phyloP scores from a whole-genome alignment of 2,797 vertebrate species.

The Neolamprologus multifasciatus region DNA sequence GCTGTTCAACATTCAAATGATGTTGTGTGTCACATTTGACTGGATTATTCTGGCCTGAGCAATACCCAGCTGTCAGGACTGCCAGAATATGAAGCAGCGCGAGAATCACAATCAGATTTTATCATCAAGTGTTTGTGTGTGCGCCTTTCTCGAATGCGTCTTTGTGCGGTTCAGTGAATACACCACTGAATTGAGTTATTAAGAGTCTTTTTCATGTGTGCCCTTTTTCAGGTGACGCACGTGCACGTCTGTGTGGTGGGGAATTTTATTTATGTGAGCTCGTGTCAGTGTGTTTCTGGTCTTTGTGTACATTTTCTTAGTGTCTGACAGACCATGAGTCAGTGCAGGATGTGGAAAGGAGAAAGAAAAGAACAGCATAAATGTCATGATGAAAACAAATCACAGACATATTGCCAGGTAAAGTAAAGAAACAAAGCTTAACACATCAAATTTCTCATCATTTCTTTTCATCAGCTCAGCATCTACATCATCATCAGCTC shows the following conservation, averaged over 20 bases:
- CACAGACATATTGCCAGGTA: background rate
- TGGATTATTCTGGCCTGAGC: background rate
- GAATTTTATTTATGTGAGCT: background rate
- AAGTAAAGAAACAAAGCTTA: background rate
- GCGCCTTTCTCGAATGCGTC: background rate
- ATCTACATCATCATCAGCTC: background rate
- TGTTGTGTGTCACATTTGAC: background rate
- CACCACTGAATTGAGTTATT: background rate
- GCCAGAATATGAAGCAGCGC: background rate
- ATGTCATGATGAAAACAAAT: constrained; percentile 1
- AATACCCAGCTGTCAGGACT: background rate
- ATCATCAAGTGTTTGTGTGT: background rate
- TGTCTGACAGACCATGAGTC: background rate
- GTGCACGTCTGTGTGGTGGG: background rate
- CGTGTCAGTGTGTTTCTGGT: background rate
- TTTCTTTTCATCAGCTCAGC: background rate
- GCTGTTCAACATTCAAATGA: background rate
- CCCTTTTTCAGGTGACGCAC: background rate
- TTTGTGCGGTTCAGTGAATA: background rate
- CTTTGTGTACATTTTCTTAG: background rate
- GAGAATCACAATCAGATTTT: background rate
- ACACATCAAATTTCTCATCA: background rate
- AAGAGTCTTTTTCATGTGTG: background rate
- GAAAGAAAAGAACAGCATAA: background rate
- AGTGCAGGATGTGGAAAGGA: background rate